phyloP scores from a whole-genome alignment of 2,888 invertebrate genomes.

The Allophyes oxyacanthae region DNA sequence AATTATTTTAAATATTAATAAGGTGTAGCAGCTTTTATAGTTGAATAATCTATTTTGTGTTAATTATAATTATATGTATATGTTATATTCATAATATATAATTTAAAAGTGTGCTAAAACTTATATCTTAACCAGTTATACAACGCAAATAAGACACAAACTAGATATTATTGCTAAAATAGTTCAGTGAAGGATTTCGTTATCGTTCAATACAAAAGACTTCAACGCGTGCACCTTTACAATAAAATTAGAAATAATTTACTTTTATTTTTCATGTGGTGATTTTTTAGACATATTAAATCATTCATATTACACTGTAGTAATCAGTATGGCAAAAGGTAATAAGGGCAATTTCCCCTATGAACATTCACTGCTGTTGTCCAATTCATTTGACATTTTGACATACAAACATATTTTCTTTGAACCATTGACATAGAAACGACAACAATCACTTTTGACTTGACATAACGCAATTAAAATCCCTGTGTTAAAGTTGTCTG shows the following conservation, averaged over 20 bases:
- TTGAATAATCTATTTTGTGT: background rate
- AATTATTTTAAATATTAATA: no score
- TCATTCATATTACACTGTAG: no score
- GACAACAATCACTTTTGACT: constrained; percentile 15
- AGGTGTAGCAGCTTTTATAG: background rate
- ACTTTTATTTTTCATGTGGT: background rate
- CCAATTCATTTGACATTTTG: constrained; percentile 3
- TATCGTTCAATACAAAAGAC: constrained; percentile 64
- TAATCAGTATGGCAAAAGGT: no score
- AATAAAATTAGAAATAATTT: background rate
- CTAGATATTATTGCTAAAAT: constrained; percentile 15
- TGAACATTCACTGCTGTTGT: no score
- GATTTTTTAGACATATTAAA: background rate
- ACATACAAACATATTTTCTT: constrained; percentile 1
- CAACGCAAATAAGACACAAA: constrained; percentile 23
- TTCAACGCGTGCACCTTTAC: constrained; percentile 62
- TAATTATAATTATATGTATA: no score
- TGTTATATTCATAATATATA: background rate
- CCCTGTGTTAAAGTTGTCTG: background rate
- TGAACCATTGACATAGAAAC: constrained; percentile 1
- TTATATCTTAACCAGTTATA: constrained; percentile 25
- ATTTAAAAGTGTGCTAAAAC: constrained; percentile 24
- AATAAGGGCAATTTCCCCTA: no score
- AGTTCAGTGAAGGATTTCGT: constrained; percentile 1
- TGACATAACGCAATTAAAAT: constrained; percentile 29